These are phyloP conservation scores for Sceliomorpha sp. DNA, from an alignment of 2,888 invertebrate genomes.

Conservation along the genomic window DNA sequence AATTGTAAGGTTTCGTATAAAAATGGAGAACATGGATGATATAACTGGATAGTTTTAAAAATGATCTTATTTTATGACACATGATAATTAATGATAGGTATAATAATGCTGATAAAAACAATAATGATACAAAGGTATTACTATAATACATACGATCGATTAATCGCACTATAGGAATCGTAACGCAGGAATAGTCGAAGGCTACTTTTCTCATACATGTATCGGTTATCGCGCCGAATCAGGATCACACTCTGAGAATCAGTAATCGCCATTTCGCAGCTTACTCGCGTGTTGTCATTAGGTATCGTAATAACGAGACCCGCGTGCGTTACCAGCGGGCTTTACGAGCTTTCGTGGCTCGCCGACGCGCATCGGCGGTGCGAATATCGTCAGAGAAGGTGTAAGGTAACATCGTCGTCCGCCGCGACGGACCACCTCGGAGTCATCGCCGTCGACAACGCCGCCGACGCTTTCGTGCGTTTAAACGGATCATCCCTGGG, in stretches of 20 bases:
- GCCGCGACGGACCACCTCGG: constrained; percentile 70
- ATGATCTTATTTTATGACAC: too few relatives aligned
- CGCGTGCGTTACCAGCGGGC: constrained; percentile 65
- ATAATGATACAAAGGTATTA: too few relatives aligned
- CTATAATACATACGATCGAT: too few relatives aligned
- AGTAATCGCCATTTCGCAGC: constrained; percentile 31
- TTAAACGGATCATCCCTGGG: constrained; percentile 40
- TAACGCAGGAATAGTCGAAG: too few relatives aligned
- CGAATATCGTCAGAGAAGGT: constrained; percentile 70
- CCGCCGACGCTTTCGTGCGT: constrained; percentile 32
- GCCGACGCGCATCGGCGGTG: constrained; percentile 73
- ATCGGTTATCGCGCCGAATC: constrained; percentile 63
- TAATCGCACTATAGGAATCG: too few relatives aligned
- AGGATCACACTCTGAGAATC: constrained; percentile 21
- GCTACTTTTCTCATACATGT: too few relatives aligned
- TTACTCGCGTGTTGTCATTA: constrained; percentile 66
- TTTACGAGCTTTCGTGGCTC: constrained; percentile 71
- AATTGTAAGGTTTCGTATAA: too few relatives aligned
- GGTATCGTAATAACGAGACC: constrained; percentile 76
- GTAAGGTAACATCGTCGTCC: constrained; percentile 73
- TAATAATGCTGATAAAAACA: too few relatives aligned
- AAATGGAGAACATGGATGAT: too few relatives aligned
- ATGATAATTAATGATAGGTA: too few relatives aligned
- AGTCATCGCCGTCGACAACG: constrained; percentile 54
- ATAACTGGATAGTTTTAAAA: too few relatives aligned